Evolutionary conservation across 1,140 invertebrate species (phyloP).

Genomic region (Trichonephila clavata): DNA sequence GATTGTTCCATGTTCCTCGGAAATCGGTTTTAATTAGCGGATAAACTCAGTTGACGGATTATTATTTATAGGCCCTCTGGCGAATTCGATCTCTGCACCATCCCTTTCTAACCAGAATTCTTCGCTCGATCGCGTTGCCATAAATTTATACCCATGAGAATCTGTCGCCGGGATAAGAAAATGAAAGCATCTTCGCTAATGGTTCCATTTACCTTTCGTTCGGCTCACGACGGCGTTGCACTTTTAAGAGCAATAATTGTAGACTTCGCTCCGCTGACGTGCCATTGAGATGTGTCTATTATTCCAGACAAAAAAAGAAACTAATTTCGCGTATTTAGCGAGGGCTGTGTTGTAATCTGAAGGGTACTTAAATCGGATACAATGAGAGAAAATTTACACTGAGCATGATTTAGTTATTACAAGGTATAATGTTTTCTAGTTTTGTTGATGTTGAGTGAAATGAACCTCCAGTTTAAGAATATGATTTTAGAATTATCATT

Average conservation of each 20-base stretch:
- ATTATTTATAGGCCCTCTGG: background rate
- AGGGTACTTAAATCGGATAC: background rate
- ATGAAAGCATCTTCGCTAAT: slow-evolving; percentile 1
- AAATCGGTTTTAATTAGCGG: slow-evolving; percentile 14
- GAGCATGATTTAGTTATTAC: background rate
- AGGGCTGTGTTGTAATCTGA: background rate
- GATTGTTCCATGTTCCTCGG: background rate
- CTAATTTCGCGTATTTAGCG: background rate
- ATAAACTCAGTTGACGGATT: background rate
- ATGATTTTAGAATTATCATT: no score
- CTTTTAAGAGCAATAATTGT: slow-evolving; percentile 38
- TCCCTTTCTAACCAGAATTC: background rate
- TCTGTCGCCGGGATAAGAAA: background rate
- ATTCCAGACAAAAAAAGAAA: background rate
- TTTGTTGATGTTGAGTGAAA: no score
- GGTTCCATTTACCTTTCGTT: slow-evolving; percentile 36
- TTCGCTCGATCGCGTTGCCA: background rate
- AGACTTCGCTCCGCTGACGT: background rate
- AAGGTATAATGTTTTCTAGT: no score
- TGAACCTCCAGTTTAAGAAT: no score
- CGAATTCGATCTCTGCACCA: background rate
- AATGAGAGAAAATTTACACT: background rate
- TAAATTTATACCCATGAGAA: background rate
- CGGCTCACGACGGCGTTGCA: background rate
- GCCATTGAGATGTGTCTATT: slow-evolving; percentile 17